Evolutionary conservation across 2,113 vertebrate genomes (phyloP).

Genomic region (Heliornis fulica): DNA sequence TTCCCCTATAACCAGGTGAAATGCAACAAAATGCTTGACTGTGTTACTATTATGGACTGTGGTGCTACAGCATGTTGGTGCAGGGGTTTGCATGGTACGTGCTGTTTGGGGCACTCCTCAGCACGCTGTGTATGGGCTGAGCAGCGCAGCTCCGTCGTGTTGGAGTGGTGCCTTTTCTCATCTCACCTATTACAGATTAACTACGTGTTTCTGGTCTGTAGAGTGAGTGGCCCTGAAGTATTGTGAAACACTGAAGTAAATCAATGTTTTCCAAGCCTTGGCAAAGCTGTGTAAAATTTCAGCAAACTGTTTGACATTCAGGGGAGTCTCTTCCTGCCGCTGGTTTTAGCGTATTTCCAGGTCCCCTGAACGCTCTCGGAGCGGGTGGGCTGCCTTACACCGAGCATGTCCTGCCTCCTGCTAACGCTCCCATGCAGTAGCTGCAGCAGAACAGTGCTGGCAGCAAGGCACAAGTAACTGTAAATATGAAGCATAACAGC

Average conservation of each 20-base stretch:
- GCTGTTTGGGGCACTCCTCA: not conserved
- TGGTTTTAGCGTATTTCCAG: not conserved
- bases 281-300: not conserved
- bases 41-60: not conserved
- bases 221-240: not conserved
- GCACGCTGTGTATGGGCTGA: not conserved
- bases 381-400: not conserved
- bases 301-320: fast-evolving
- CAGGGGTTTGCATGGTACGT: not conserved
- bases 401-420: not conserved
- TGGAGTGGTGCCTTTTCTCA: not conserved
- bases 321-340: not conserved
- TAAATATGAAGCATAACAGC: fast-evolving
- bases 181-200: not conserved
- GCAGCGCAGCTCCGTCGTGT: not conserved
- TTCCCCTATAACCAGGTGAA: not conserved
- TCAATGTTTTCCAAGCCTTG: not conserved
- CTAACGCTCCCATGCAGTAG: not conserved
- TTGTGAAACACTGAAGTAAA: not conserved
- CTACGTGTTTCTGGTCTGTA: not conserved
- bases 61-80: constrained; percentile 32
- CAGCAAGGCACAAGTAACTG: not conserved
- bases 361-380: not conserved
- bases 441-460: not conserved
- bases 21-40: constrained; percentile 4